Evolutionary conservation across 2,888 invertebrate genomes (phyloP), one percentile per base, ranked within the genome.

Genomic region (Drosophila vallismaia): DNA sequence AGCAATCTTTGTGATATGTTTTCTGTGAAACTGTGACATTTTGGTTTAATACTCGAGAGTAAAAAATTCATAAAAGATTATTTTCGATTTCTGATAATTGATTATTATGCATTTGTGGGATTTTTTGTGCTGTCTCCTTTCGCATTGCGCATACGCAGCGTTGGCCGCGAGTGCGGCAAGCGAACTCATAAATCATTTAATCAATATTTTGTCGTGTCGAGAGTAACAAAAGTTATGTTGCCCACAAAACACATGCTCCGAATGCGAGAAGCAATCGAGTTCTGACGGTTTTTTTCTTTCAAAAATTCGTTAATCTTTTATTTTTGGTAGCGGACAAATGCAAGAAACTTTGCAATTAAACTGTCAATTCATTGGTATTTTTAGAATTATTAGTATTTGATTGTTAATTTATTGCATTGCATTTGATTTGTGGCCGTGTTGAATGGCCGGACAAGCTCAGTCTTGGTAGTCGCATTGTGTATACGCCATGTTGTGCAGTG

Each of bases 171-270:
- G 46, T 46, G 45, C 66, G 57, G 57, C 58, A 57, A 54, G 55
- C 56, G 38, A 19, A 29, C 45, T 53, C 72, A 83, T 86, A 83
- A 86, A 86, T 83, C 87, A 83, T 86, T 83, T 71, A 76, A 83
- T 86, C 82, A 84, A 83, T 83, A 83, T 84, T 83, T 78, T 86
- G 82, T 84, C 85, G 84, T 81, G 86, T 76, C 51, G 59, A 50
- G 33, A 60, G 64, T 67, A 72, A 74, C 81, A 75, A 75, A 73
- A 71, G 69, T 71, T 70, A 68, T 81, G 71, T 51, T 74, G 63
- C 69, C 71, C 69, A 71, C 50, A 68, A 71, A 86, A 82, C 82
- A 86, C 86, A 71, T 83, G 82, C 86, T 80, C 82, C 71, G 81
- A 74, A 82, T 82, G 57, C 62, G 63, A 38, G 56, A 48, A 28